Base-by-base conservation (phyloP, 2,888 invertebrate genomes). In the Pyrgus malvae region DNA sequence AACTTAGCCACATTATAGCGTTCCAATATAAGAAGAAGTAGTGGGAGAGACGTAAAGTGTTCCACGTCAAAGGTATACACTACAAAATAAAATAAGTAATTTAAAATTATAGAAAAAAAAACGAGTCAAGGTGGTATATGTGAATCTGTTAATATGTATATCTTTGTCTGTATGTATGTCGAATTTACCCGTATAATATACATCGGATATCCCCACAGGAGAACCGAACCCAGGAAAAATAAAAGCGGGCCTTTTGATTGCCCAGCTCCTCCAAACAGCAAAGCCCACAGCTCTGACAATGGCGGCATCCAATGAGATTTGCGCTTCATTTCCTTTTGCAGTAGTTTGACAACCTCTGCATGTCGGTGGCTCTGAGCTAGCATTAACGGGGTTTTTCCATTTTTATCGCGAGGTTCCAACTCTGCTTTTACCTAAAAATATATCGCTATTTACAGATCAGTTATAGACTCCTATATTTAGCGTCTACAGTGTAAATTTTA, bases 161-260 rank as follows among this genome's bases (percentile, higher is more conserved):
- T 4, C 23, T 23, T 23, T 23, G 3, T 23, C 6, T 3, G 23
- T 23, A 23, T 3, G 23, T 29, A 29, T 6, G n/a, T 8, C 9
- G 9, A 3, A 8, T 48, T 89, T 82, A 95, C 95, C 85, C 95
- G 92, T 59, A 97, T 93, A 68, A 97, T 91, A 74, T 98, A 98
- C 96, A 98, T 97, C 0, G 98, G 98, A 79, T 98, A 98, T 6
- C 96, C 97, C 97, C 97, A 98, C 17, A 97, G 83, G 3, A 97
- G 84, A 7, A 97, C 95, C 0, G 96, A 97, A 56, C 95, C 92
- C 69, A 98, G 91, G 74, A 98, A 97, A 71, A 98, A 93, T 21
- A 97, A 82, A 14, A 98, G 80, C 0, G 98, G 97, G 11, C 96
- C 95, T 81, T 97, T 98, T 0, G 96, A 96, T 72, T 97, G 96